Conservation (phyloP, 2,797 vertebrate genomes). For the Pelobates cultripes region DNA sequence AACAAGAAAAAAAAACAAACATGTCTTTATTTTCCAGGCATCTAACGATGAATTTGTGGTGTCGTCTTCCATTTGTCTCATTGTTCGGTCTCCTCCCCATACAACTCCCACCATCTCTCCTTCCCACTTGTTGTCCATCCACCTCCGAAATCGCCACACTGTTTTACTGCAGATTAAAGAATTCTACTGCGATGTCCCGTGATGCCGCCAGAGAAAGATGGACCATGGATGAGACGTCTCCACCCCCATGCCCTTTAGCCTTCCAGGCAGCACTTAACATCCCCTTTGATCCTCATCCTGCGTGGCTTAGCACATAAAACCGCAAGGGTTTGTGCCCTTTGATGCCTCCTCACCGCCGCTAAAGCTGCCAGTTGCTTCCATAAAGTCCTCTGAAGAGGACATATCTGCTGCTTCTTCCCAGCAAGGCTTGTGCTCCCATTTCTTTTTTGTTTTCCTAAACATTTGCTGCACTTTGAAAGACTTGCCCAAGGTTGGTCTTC, state of each 20-base stretch:
- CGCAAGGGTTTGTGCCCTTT: slow-evolving; percentile 65
- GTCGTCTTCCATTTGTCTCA: slow-evolving; percentile 79
- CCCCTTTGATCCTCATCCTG: slow-evolving; percentile 46
- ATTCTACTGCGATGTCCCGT: slow-evolving; percentile 85
- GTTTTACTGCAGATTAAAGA: slow-evolving; percentile 94
- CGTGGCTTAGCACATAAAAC: slow-evolving; percentile 67
- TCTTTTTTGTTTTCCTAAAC: neutral
- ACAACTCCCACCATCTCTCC: slow-evolving; percentile 55
- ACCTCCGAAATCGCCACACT: slow-evolving; percentile 60
- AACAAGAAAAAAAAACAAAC: too few relatives aligned
- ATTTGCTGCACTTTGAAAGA: slow-evolving; percentile 12
- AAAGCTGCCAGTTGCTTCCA: slow-evolving; percentile 54
- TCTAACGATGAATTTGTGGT: slow-evolving; percentile 93
- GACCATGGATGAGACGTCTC: slow-evolving; percentile 86
- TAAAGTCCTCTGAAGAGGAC: slow-evolving; percentile 30
- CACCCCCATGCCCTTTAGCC: slow-evolving; percentile 70
- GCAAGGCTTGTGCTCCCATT: slow-evolving; percentile 62
- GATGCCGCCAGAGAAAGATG: slow-evolving; percentile 85
- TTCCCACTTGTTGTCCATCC: slow-evolving; percentile 57
- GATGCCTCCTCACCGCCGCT: slow-evolving; percentile 60
- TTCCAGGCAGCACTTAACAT: slow-evolving; percentile 65
- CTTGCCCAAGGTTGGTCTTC: slow-evolving; percentile 58
- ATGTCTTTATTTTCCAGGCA: slow-evolving; percentile 97
- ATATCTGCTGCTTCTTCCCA: slow-evolving; percentile 55
- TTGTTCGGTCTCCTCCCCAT: slow-evolving; percentile 60